These are phyloP conservation scores for Drosophila dunni DNA, from an alignment of 1,140 invertebrate species.

Conservation along the genomic window DNA sequence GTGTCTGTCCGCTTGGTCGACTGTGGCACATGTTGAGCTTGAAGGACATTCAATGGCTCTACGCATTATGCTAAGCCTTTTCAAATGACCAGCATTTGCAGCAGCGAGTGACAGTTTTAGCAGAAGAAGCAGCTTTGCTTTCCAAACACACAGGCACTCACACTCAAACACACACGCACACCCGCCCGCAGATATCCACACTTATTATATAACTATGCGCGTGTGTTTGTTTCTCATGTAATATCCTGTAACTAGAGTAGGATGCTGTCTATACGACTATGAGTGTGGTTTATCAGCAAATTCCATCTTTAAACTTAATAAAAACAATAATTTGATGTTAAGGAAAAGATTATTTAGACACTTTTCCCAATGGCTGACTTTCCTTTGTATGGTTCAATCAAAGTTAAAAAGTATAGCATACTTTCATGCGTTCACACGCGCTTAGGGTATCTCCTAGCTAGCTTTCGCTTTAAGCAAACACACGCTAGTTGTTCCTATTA, in stretches of 20 bases:
- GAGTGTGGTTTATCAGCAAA: not conserved
- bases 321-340: no score
- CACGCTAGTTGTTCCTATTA: slow-evolving; percentile 21
- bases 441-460: slow-evolving; percentile 8
- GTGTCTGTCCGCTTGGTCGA: slow-evolving; percentile 27
- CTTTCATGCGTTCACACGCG: not conserved
- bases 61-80: slow-evolving; percentile 59
- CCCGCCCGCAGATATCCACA: no score
- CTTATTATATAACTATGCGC: not conserved
- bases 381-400: no score
- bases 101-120: slow-evolving; percentile 32
- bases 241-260: slow-evolving; percentile 43
- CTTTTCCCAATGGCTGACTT: no score
- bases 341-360: no score
- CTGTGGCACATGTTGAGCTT: slow-evolving; percentile 52
- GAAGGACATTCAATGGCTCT: slow-evolving; percentile 54
- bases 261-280: slow-evolving; percentile 23
- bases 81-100: slow-evolving; percentile 55
- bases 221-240: slow-evolving; percentile 24
- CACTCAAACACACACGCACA: not conserved
- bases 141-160: slow-evolving; percentile 16
- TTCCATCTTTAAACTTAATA: no score
- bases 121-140: slow-evolving; percentile 30
- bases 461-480: not conserved
- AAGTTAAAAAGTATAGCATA: slow-evolving; percentile 9